Evolutionary conservation across 1,140 invertebrate genomes (phyloP), one percentile per base, ranked within the genome.

Genomic region (Drosophila dunni): DNA sequence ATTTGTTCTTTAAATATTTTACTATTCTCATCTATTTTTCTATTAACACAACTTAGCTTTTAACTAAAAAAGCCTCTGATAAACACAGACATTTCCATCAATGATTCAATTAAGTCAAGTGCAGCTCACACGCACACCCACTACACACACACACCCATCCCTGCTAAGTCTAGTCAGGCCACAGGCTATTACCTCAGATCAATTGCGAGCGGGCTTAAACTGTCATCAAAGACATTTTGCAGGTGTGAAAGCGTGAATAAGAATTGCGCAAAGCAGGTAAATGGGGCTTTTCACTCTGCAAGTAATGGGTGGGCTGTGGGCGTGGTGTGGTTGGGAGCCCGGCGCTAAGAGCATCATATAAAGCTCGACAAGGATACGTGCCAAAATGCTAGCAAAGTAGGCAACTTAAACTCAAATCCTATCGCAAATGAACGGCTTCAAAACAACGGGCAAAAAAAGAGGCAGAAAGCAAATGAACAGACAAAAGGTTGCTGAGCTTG

Each of bases 91-190:
- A 75, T 72, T 83, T 76, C 79, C 72, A 86, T 88, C 83, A 82
- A 65, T 73, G 82, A 88, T 86, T 85, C 83, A 85, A 85, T 85
- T 88, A 85, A 79, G 75, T 82, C 75, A 88, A 85, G 82, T 85
- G 83, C 79, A 78, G 42, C 24, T 42, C 46, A 61, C 20, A 58
- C 75, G 71, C 56, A 61, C 34, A 63, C 33, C 36, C 17, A 24
- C 15, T 29, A 69, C 10, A 36, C 29, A 50, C 38, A 40, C 38
- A n/a, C 42, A 15, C 13, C 3, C 13, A 15, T 34, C 9, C 34
- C 17, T 20, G 42, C 45, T 40, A 11, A 24, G 7, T 10, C 38
- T 29, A 8, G 20, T 36, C 45, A 62, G 57, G 34, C 34, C 38
- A 20, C 17, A 64, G 33, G 13, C 24, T 13, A 29, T 42, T 51